Conservation (phyloP, 2,888 invertebrate genomes). For the Criorhina ranunculi region DNA sequence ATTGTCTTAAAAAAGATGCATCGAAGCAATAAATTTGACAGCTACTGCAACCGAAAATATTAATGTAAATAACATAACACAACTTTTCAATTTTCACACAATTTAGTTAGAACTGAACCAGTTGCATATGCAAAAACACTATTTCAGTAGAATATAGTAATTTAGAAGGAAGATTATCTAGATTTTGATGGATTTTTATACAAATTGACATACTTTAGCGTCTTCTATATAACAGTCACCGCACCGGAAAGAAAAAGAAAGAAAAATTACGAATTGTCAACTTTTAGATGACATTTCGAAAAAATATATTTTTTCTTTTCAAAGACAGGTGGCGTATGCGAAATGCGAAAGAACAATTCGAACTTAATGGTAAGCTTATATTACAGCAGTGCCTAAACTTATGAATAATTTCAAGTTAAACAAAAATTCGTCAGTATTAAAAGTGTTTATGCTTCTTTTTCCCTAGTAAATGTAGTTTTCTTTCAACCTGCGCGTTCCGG, state of each 20-base stretch:
- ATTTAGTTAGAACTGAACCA: slow-evolving; percentile 2
- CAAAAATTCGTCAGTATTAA: too few relatives aligned
- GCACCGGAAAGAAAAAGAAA: slow-evolving; percentile 85
- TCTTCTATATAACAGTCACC: slow-evolving; percentile 83
- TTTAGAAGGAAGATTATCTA: slow-evolving; percentile 47
- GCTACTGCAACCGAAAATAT: slow-evolving; percentile 23
- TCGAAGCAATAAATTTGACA: slow-evolving; percentile 36
- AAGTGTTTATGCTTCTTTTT: too few relatives aligned
- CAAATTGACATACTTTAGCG: slow-evolving; percentile 82
- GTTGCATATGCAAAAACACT: neutral
- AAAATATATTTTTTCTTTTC: slow-evolving; percentile 43
- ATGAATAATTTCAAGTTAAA: too few relatives aligned
- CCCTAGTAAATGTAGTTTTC: too few relatives aligned
- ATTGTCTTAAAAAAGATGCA: slow-evolving; percentile 5
- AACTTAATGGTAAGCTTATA: slow-evolving; percentile 22
- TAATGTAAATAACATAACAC: slow-evolving; percentile 65
- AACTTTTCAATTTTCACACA: slow-evolving; percentile 1
- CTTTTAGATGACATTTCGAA: slow-evolving; percentile 79
- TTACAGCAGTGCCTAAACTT: neutral
- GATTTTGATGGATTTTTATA: slow-evolving; percentile 80
- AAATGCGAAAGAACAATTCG: slow-evolving; percentile 3
- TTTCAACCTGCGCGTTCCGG: too few relatives aligned
- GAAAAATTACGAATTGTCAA: slow-evolving; percentile 80
- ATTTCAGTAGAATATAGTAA: slow-evolving; percentile 9
- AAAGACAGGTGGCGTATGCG: slow-evolving; percentile 26